phyloP scores from a whole-genome alignment of 2,888 invertebrate genomes.

The Scaptomyza polygonia region DNA sequence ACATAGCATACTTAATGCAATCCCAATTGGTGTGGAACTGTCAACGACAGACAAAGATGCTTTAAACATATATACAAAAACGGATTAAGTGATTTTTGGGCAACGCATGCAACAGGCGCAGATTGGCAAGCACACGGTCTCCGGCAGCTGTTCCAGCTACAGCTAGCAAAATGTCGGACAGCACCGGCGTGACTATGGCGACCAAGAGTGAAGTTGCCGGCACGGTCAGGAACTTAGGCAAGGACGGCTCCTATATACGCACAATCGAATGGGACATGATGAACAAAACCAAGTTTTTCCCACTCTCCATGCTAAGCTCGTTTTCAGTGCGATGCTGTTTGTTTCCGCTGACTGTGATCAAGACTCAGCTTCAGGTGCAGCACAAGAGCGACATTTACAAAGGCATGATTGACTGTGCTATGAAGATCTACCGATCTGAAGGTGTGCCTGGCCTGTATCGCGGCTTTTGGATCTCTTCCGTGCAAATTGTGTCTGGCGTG shows the following conservation, averaged over 20 bases:
- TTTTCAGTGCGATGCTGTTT: constrained; percentile 88
- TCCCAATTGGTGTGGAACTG: constrained; percentile 42
- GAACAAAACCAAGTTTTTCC: constrained; percentile 97
- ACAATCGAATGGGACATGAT: constrained; percentile 99
- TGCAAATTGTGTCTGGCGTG: constrained; percentile 93
- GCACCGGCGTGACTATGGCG: constrained; percentile 62
- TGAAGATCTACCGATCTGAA: constrained; percentile 93
- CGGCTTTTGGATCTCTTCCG: constrained; percentile 97
- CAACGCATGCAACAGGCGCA: constrained; percentile 59
- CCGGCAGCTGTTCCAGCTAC: constrained; percentile 59
- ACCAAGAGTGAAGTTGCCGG: constrained; percentile 53
- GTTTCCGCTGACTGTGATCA: constrained; percentile 96
- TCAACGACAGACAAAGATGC: constrained; percentile 47
- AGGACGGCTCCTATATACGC: constrained; percentile 86
- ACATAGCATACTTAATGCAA: constrained; percentile 34
- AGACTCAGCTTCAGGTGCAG: constrained; percentile 95
- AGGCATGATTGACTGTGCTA: constrained; percentile 94
- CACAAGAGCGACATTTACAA: constrained; percentile 92
- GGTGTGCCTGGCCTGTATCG: constrained; percentile 94
- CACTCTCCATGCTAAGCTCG: constrained; percentile 93
- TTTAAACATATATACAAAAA: constrained; percentile 48
- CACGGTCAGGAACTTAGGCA: constrained; percentile 42
- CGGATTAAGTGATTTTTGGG: constrained; percentile 31
- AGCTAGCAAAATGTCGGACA: constrained; percentile 67
- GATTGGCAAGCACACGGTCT: constrained; percentile 42